Evolutionary conservation across 1,140 invertebrate genomes (phyloP), one percentile per base, ranked within the genome.

Genomic region (Sitobion miscanthi): DNA sequence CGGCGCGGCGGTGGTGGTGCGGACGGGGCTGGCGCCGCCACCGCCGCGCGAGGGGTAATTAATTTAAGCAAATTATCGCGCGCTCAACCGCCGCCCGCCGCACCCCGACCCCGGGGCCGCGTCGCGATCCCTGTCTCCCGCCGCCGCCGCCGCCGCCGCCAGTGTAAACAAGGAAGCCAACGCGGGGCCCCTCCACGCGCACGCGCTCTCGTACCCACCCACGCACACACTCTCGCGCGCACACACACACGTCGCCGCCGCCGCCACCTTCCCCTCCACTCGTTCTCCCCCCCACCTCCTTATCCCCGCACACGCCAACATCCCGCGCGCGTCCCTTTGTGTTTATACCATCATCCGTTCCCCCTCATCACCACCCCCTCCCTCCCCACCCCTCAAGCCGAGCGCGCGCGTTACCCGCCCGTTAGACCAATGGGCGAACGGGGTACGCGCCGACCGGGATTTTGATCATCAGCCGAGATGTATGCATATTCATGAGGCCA

Each of bases 11-110:
- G 35, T 17, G 87, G 20, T 52, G 21, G 38, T 6, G 52, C 7
- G 2, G 49, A 52, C 7, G 49, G 88, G 88, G 35, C 45, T 52
- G 77, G 49, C 82, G 90, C 23, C 89, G 69, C 91, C 91, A 83
- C 89, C 89, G n/a, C 82, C 49, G 91, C 30, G 69, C 49, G 82
- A 86, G 82, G 91, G 91, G 91, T 93, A 93, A 93, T 93, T 93
- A 93, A 93, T 93, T 93, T 93, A 93, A 93, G 91, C 91, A 93
- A 93, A 93, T 93, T 93, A 93, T 93, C 91, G 91, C 91, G 82
- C 91, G 91, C 91, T 93, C 82, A 93, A 93, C 91, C 91, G 49
- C 91, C 47, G 47, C 77, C 69, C 45, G 57, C 91, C 49, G 21
- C 35, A 49, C 69, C 57, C 30, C 47, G 8, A 35, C n/a, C 30